Conservation (phyloP, 2,113 vertebrate genomes). For the Catharus minimus region DNA sequence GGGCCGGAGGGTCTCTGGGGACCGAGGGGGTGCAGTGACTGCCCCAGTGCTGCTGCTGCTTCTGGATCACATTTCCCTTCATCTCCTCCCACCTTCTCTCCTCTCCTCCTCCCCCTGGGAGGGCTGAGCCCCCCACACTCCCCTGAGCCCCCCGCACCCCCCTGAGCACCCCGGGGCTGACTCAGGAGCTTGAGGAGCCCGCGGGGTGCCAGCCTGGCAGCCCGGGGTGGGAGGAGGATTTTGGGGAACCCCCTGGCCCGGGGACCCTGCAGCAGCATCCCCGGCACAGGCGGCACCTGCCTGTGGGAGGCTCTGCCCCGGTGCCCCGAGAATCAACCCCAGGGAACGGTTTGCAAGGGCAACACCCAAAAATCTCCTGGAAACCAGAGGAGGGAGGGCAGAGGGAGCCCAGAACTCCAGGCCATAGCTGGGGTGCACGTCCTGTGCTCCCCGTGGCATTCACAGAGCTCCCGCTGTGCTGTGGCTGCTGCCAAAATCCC, state of each 20-base stretch:
- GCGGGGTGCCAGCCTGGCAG: not conserved
- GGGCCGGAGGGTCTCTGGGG: accelerated
- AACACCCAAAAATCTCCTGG: not conserved
- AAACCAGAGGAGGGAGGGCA: not conserved
- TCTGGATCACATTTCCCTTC: not conserved
- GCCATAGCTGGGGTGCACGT: accelerated
- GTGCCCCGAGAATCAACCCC: accelerated
- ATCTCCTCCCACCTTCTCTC: not conserved
- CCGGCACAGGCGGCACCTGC: not conserved
- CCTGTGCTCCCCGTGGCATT: accelerated
- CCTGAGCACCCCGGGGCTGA: accelerated
- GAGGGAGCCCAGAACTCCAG: accelerated
- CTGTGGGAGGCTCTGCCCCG: not conserved
- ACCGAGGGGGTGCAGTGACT: accelerated
- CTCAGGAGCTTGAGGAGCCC: not conserved
- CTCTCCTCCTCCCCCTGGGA: not conserved
- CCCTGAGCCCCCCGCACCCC: not conserved
- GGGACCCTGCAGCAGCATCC: not conserved
- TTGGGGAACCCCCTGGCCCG: not conserved
- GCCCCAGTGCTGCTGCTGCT: not conserved
- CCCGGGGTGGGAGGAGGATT: not conserved
- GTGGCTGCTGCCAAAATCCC: not conserved
- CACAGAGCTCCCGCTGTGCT: not conserved
- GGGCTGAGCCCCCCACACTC: not conserved
- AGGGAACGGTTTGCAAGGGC: not conserved